Evolutionary conservation across 2,888 invertebrate species (phyloP), one percentile per base, ranked within the genome.

Genomic region (Acrocera orbiculus): DNA sequence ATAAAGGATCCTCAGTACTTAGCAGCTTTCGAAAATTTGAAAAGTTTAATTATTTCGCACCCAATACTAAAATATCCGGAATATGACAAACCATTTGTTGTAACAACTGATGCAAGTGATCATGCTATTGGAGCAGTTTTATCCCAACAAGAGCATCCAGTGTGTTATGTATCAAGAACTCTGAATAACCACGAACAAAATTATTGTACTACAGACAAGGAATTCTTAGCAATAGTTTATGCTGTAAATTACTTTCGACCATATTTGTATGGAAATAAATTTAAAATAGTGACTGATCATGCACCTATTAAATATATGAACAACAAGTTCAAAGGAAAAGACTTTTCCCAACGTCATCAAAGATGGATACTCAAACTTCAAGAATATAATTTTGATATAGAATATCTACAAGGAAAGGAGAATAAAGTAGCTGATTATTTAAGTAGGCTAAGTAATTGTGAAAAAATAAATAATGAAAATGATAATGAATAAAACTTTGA

Each of bases 391-490:
- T 42, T 27, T 30, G 39, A 42, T 22, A 38, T 39, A n/a, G 39
- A 41, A 16, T 42, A 42, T 28, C 23, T 42, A 4, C 16, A 36
- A 33, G 36, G 39, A 5, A 40, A 40, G 15, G 36, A 38, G 27
- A 40, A 41, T 34, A 35, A 37, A 23, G 41, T 41, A 5, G 34
- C 41, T 7, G 41, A 43, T 30, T 42, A 25, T 38, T 31, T 42
- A 22, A 42, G 40, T 31, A 39, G 38, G 24, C 23, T 38, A 20
- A 34, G 38, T 31, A 32, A 39, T 16, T 16, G 16, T 17, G 19
- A 16, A 10, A 34, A 37, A 24, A 35, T 32, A 14, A 17, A 23
- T 17, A 10, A 9, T 19, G 22, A 37, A 24, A 37, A 40, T 29
- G 33, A 34, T 31, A 34, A 6, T 11, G 38, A 36, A 36, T 40